Base-by-base conservation (phyloP, 2,888 invertebrate species). In the Orthosia incerta region DNA sequence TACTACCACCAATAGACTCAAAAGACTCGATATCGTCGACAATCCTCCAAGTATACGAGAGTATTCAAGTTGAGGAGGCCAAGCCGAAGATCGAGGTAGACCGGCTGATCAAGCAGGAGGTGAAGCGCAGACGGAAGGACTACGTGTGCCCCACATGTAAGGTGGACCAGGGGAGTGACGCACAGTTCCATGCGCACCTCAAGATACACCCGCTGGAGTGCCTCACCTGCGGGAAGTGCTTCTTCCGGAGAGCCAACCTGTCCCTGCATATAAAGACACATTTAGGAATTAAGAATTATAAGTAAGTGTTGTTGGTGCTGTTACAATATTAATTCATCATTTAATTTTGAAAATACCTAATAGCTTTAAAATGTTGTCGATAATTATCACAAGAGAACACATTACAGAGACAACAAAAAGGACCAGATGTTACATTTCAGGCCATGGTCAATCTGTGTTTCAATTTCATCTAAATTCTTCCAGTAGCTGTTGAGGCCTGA, bases 121-220 rank as follows among this genome's bases (percentile, higher is more conserved):
- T 91, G 9, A 94, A 93, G 79, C 87, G 93, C 45, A 86, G 90
- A 48, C 88, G 93, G 51, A 90, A 87, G 70, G 94, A 95, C 89
- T 95, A 90, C 71, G 89, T 94, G 2, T 96, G 96, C 57, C 93
- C 94, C 2, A 95, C 95, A 0, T 96, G 96, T 81, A 95, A 95
- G 82, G 97, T 97, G 82, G 97, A 97, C 88, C 98, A 98, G 89
- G 94, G 97, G 7, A 97, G 97, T 0, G 98, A 98, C 18, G 97
- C 97, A 16, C 96, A 97, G 15, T 98, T 97, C 91, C 97, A 97
- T 81, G 97, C 97, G 5, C 98, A 98, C 91, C 96, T 98, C 53
- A 97, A 97, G 87, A 97, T 97, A 59, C 98, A 98, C 92, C 98
- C 98, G 0, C 96, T 98, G 70, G 98, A 98, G 93, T 98, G 98